phyloP scores from a whole-genome alignment of 2,888 invertebrate genomes.

The Limnephilus auricula region DNA sequence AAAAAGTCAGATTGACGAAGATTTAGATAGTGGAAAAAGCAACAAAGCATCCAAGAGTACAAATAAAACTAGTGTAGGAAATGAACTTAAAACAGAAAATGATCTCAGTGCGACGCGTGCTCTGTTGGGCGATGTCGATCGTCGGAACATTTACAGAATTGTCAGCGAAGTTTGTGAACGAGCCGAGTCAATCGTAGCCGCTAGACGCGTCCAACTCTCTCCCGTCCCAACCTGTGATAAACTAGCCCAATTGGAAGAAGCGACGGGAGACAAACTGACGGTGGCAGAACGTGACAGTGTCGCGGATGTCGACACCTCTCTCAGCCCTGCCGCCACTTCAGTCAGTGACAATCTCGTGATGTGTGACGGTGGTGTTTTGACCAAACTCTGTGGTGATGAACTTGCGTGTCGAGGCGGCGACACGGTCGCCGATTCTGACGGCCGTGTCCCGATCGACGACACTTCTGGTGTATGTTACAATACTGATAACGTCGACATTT shows the following conservation, averaged over 20 bases:
- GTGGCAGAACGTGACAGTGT: background rate
- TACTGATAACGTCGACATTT: background rate
- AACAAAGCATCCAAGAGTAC: constrained; percentile 34
- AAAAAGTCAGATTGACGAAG: background rate
- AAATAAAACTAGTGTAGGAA: constrained; percentile 33
- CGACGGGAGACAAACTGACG: background rate
- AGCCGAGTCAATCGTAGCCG: constrained; percentile 6
- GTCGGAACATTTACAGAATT: constrained; percentile 22
- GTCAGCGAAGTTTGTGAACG: constrained; percentile 47
- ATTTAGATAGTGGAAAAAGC: background rate
- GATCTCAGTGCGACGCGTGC: background rate
- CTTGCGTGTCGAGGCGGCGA: background rate
- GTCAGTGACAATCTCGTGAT: constrained; percentile 4
- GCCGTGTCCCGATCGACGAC: background rate
- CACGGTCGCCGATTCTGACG: background rate
- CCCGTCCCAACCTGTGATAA: constrained; percentile 61
- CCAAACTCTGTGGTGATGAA: background rate
- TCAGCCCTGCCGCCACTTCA: background rate
- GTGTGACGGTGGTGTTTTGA: background rate
- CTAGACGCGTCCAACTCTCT: background rate
- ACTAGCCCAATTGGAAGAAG: constrained; percentile 49
- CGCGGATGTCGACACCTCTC: no score
- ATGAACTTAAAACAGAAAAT: background rate
- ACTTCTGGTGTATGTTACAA: background rate
- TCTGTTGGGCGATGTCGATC: constrained; percentile 31